These are phyloP conservation scores for Mormyrus hasselquistii DNA, from an alignment of 2,797 vertebrate species.

Conservation along the genomic window DNA sequence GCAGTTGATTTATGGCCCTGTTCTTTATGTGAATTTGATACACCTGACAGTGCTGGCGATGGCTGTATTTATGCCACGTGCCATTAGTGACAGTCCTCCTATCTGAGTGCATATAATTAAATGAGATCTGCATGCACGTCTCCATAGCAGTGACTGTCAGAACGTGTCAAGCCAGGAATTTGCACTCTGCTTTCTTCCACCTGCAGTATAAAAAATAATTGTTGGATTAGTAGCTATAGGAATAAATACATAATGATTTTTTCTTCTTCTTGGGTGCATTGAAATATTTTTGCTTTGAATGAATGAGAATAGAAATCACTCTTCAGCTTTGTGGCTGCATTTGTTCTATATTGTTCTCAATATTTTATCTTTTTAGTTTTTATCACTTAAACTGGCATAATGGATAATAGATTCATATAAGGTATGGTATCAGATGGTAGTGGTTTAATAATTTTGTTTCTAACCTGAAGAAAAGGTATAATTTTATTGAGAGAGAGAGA, in stretches of 20 bases:
- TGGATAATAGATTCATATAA: not conserved
- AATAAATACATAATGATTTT: conserved; percentile 55
- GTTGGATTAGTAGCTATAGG: conserved; percentile 68
- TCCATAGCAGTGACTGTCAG: conserved; percentile 69
- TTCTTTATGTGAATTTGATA: conserved; percentile 47
- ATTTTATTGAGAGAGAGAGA: not conserved
- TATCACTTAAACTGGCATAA: not conserved
- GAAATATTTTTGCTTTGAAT: conserved; percentile 46
- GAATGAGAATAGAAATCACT: conserved; percentile 35
- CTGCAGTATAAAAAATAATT: conserved; percentile 64
- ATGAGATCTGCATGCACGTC: conserved; percentile 73
- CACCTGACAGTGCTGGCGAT: conserved; percentile 63
- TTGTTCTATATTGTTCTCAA: not conserved
- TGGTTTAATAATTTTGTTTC: not conserved
- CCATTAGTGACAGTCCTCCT: conserved; percentile 67
- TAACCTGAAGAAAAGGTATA: not conserved
- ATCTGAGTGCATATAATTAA: conserved; percentile 71
- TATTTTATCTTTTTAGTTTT: not conserved
- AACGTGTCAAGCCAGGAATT: conserved; percentile 73
- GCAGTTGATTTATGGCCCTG: conserved; percentile 48
- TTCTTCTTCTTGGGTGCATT: conserved; percentile 51
- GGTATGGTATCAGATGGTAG: not conserved
- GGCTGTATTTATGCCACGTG: conserved; percentile 65
- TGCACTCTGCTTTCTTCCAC: conserved; percentile 56
- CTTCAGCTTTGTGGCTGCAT: conserved; percentile 21